These are phyloP conservation scores for Vireo altiloquus DNA, from an alignment of 2,113 vertebrate genomes.

Conservation along the genomic window DNA sequence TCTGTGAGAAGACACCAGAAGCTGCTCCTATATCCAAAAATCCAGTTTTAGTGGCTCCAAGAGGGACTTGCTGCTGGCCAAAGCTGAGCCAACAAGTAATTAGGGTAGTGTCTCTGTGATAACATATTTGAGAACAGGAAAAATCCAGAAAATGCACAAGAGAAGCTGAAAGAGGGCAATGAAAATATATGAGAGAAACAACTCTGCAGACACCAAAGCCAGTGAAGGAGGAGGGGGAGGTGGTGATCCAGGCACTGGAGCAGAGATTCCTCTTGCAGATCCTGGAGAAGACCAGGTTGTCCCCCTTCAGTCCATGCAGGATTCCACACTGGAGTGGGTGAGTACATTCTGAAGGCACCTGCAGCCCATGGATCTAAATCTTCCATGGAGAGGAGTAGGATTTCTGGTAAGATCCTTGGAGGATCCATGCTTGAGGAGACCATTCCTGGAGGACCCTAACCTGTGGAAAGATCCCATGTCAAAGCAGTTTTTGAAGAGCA, in stretches of 20 bases:
- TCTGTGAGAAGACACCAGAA: background rate
- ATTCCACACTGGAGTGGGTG: background rate
- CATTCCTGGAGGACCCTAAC: background rate
- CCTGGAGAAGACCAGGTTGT: too few relatives aligned
- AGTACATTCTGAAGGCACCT: background rate
- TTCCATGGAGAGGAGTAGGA: background rate
- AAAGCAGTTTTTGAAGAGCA: background rate
- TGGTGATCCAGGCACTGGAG: fast-evolving
- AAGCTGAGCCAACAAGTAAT: background rate
- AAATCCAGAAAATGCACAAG: fast-evolving
- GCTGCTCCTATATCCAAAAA: background rate
- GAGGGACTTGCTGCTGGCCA: background rate
- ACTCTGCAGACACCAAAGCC: background rate
- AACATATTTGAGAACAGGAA: background rate
- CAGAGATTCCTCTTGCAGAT: background rate
- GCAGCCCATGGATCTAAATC: background rate
- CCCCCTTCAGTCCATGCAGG: too few relatives aligned
- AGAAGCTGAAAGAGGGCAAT: background rate
- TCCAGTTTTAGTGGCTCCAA: background rate
- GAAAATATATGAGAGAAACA: background rate
- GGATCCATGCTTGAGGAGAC: background rate
- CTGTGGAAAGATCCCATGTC: background rate
- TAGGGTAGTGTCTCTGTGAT: background rate
- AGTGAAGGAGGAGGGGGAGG: background rate
- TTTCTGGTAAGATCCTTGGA: background rate